Conservation (phyloP, 2,888 invertebrate genomes). For the Apotomis turbidana region DNA sequence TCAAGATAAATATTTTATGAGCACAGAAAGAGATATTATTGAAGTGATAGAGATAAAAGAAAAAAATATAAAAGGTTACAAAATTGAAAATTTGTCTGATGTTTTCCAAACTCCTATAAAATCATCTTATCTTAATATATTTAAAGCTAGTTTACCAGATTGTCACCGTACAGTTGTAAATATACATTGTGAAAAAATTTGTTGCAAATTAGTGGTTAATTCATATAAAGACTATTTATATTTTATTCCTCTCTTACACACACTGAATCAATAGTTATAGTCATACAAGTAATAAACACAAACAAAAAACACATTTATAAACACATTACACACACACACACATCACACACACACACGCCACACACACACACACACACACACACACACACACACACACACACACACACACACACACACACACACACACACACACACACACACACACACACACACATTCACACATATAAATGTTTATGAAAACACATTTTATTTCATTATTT, state of each 20-base stretch:
- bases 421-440: no score
- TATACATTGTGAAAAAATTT: not conserved
- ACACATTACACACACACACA: no score
- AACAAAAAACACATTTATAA: no score
- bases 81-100: constrained; percentile 35
- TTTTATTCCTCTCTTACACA: not conserved
- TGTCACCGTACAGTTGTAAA: constrained; percentile 1
- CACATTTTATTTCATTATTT: no score
- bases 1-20: constrained; percentile 38
- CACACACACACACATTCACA: no score
- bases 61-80: constrained; percentile 33
- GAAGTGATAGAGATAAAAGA: constrained; percentile 34
- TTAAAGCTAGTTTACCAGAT: constrained; percentile 26
- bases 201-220: not conserved
- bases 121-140: constrained; percentile 35
- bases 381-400: no score
- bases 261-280: not conserved
- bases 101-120: constrained; percentile 34
- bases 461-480: no score
- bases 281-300: no score
- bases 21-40: constrained; percentile 29
- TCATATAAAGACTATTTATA: not conserved
- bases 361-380: no score
- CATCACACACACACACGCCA: no score
- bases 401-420: no score